These are phyloP conservation scores for Caenorhabditis remanei DNA, from an alignment of 1,140 invertebrate genomes.

Conservation along the genomic window DNA sequence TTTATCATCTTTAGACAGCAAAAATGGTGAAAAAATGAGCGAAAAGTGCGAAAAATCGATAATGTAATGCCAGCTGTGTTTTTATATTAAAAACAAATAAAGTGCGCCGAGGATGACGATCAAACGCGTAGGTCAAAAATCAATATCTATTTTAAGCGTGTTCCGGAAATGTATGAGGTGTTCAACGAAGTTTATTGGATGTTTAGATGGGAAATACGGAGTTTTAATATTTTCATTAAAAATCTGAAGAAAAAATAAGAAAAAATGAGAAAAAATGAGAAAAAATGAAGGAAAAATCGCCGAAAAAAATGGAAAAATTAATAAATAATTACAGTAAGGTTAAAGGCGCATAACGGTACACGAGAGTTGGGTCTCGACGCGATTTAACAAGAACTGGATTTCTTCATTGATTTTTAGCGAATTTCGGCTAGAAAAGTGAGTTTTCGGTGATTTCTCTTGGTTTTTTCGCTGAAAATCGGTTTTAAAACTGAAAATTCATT, in stretches of 20 bases:
- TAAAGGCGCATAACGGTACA: too few species aligned
- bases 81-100: neutral
- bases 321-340: too few species aligned
- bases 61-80: neutral
- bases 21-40: neutral
- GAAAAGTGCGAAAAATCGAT: neutral
- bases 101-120: neutral
- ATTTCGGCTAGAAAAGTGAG: too few species aligned
- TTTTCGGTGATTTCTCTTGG: too few species aligned
- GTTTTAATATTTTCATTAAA: neutral
- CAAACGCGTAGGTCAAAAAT: conserved; percentile 22
- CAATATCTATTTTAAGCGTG: neutral
- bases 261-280: neutral
- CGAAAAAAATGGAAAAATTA: too few species aligned
- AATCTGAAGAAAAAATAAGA: too few species aligned
- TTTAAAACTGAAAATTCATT: too few species aligned
- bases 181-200: neutral
- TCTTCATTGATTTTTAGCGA: too few species aligned
- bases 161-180: neutral
- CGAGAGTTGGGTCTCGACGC: too few species aligned
- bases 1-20: too few species aligned
- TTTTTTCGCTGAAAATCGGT: too few species aligned
- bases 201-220: neutral
- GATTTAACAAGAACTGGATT: too few species aligned
- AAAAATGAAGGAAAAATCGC: neutral